Evolutionary conservation across 2,888 invertebrate species (phyloP).

Genomic region (Hartigia nigra): DNA sequence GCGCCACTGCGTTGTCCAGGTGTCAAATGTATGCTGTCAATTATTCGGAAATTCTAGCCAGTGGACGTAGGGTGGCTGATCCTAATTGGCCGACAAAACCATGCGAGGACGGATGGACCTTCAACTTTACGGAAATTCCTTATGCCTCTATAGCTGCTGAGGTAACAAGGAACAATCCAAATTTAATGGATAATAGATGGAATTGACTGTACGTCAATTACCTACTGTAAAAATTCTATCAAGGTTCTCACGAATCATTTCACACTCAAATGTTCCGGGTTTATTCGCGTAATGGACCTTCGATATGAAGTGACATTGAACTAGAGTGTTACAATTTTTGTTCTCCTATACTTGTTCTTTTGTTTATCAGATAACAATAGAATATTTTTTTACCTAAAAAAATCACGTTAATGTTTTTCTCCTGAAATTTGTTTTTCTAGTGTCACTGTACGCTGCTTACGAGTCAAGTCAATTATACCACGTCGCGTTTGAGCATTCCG

Average conservation of each 20-base stretch:
- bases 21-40: slow-evolving; percentile 85
- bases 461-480: neutral
- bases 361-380: neutral
- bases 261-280: neutral
- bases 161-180: slow-evolving; percentile 67
- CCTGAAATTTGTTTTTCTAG: neutral
- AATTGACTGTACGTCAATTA: neutral
- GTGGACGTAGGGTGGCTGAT: slow-evolving; percentile 72
- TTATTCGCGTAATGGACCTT: neutral
- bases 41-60: slow-evolving; percentile 72
- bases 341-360: neutral
- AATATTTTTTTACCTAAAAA: neutral
- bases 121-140: slow-evolving; percentile 83
- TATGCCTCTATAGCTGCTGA: slow-evolving; percentile 88
- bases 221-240: neutral
- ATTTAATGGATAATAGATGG: neutral
- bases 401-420: neutral
- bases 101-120: slow-evolving; percentile 84
- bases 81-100: slow-evolving; percentile 76
- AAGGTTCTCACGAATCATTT: neutral
- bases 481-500: neutral
- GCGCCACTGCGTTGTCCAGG: slow-evolving; percentile 69
- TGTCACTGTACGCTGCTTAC: neutral
- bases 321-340: neutral
- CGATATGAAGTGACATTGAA: neutral